Evolutionary conservation across 2,797 vertebrate species (phyloP).

Genomic region (Myotis planiceps): DNA sequence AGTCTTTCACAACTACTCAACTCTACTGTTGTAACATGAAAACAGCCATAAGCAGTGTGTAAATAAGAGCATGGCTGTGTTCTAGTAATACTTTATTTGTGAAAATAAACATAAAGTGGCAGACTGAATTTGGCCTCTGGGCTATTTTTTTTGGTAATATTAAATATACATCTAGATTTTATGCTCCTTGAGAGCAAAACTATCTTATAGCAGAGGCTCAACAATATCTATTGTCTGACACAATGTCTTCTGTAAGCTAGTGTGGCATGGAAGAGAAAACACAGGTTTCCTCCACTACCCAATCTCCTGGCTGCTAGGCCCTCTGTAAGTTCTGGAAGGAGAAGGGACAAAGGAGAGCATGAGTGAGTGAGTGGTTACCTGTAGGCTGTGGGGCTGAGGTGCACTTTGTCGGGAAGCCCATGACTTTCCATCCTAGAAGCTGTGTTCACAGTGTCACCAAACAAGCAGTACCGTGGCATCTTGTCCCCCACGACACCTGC

Average conservation of each 20-base stretch:
- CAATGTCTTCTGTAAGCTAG: not conserved
- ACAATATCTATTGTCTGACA: not conserved
- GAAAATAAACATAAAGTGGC: not conserved
- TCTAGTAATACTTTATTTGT: constrained; percentile 37
- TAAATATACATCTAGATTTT: not conserved
- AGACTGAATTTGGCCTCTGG: not conserved
- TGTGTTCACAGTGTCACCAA: constrained; percentile 89
- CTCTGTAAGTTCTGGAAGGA: not conserved
- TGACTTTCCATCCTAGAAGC: constrained; percentile 90
- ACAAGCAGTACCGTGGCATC: constrained; percentile 88
- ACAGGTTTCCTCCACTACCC: not conserved
- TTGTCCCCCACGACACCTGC: constrained; percentile 90
- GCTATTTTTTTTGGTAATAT: not conserved
- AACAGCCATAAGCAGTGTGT: not conserved
- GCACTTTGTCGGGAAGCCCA: constrained; percentile 87
- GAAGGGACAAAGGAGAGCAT: not conserved
- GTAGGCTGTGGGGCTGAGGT: constrained; percentile 86
- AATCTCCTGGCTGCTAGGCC: too few relatives aligned
- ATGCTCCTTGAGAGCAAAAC: not conserved
- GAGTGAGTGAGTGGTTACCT: constrained; percentile 68
- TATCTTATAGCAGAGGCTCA: not conserved
- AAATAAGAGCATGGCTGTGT: not conserved
- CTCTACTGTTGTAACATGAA: not conserved
- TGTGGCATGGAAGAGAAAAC: not conserved
- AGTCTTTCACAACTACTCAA: not conserved